Percentiles rank a stretch among this genome's conserved stretches.
Evolutionary conservation across 1,140 invertebrate species (phyloP).

Genomic region (Pollicipes pollicipes): DNA sequence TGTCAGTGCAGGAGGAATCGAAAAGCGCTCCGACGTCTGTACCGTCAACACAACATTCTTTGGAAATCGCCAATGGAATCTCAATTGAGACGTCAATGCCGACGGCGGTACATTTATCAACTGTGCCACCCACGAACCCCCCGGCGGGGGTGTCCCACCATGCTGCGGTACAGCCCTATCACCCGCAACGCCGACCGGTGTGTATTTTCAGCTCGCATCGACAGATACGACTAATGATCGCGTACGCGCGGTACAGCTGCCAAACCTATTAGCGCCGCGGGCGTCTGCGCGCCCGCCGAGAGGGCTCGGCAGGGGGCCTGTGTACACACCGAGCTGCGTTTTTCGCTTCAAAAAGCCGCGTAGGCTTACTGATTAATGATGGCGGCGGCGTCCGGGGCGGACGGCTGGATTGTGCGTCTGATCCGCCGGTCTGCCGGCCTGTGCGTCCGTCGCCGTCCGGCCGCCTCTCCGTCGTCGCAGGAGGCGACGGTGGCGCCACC

Average conservation of each 20-base stretch:
- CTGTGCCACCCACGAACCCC: too few relatives aligned
- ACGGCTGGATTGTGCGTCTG: not conserved
- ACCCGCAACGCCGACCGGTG: not conserved
- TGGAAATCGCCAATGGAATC: too few relatives aligned
- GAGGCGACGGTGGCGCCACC: not conserved
- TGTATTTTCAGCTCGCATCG: not conserved
- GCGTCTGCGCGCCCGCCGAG: not conserved
- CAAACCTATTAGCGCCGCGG: not conserved
- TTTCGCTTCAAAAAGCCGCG: constrained; percentile 9
- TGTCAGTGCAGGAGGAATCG: too few relatives aligned
- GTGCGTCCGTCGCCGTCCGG: not conserved
- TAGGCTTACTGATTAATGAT: constrained; percentile 21
- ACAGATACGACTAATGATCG: not conserved
- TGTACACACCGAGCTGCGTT: constrained; percentile 22
- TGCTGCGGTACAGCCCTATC: too few relatives aligned
- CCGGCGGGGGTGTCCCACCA: too few relatives aligned
- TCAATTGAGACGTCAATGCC: too few relatives aligned
- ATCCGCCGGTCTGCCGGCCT: not conserved
- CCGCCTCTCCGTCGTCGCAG: too few relatives aligned
- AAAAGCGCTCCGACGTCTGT: too few relatives aligned
- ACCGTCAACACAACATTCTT: too few relatives aligned
- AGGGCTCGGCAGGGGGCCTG: not conserved
- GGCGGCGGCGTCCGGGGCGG: constrained; percentile 22
- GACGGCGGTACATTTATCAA: too few relatives aligned
- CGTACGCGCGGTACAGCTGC: not conserved